Evolutionary conservation across 2,113 vertebrate species (phyloP), one percentile per base, ranked within the genome.

Genomic region (Thamnophis sirtalis): DNA sequence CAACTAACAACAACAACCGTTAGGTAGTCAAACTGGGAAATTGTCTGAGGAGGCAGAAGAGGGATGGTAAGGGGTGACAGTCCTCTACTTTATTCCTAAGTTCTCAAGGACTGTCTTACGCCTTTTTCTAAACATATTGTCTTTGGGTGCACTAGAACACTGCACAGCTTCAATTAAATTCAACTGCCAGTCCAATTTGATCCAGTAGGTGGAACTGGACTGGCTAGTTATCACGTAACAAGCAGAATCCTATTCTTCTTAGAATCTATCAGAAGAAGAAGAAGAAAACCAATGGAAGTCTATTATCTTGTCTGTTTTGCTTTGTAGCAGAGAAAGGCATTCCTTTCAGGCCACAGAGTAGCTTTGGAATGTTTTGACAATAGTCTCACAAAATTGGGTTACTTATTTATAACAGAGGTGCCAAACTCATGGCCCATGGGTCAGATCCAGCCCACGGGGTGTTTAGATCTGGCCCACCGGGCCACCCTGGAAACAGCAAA

Each of bases 251-350:
- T 33, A 5, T 33, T 73, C n/a, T 68, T 68, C 63, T 33, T 73
- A 33, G 13, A 73, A 73, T 92, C 87, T 87, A 85, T 49, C 3
- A 89, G 86, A 95, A 88, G 91, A 93, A 56, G 91, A 93, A 56
- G 43, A 93, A 73, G 1, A 63, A 26, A 28, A 28, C 1, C 17
- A 19, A 95, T 94, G 92, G 93, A 94, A 91, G 91, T 94, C 38
- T 50, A 22, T 38, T 90, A 73, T 73, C n/a, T 73, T n/a, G 28
- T 91, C 92, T 93, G 90, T 90, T 87, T 88, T 94, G 91, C 38
- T 89, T 93, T 89, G 89, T 60, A 15, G 94, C 86, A 51, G 6
- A 38, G 9, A 84, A 84, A 24, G n/a, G 13, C 5, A 17, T 73
- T 73, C n/a, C n/a, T 73, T 73, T 73, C 0, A n/a, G 5, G 68